Evolutionary conservation across 2,888 invertebrate species (phyloP).

Genomic region (Choristoneura rosaceana): DNA sequence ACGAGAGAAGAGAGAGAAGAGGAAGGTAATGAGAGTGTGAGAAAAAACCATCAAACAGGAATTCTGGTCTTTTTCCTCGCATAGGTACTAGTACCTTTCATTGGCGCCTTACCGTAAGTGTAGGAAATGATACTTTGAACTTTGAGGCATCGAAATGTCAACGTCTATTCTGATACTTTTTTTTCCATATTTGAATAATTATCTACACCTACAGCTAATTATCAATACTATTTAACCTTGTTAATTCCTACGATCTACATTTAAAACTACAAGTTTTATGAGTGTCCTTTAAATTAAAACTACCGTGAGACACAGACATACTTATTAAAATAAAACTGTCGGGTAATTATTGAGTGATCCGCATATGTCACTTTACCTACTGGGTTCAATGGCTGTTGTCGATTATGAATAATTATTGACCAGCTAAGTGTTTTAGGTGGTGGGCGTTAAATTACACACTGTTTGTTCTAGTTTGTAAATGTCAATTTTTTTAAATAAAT

Average conservation of each 20-base stretch:
- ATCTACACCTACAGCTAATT: neutral
- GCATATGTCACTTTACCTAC: neutral
- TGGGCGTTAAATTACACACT: slow-evolving; percentile 18
- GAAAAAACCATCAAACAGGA: too few relatives aligned
- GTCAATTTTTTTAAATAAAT: slow-evolving; percentile 12
- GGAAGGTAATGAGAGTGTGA: too few relatives aligned
- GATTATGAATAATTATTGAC: too few relatives aligned
- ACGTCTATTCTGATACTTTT: neutral
- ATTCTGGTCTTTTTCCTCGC: too few relatives aligned
- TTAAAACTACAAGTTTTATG: neutral
- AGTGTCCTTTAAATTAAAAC: too few relatives aligned
- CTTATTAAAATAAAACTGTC: too few relatives aligned
- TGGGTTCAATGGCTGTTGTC: neutral
- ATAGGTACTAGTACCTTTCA: too few relatives aligned
- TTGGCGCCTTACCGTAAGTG: too few relatives aligned
- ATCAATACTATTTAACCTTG: neutral
- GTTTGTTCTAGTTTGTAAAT: slow-evolving; percentile 7
- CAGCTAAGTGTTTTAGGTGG: neutral
- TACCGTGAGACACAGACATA: too few relatives aligned
- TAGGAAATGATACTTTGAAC: neutral
- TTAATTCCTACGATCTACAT: neutral
- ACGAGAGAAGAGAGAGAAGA: too few relatives aligned
- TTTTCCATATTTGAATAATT: neutral
- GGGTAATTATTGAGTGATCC: too few relatives aligned
- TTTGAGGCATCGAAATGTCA: neutral